Conservation (phyloP, 1,140 invertebrate species). For the Amyelois transitella region DNA sequence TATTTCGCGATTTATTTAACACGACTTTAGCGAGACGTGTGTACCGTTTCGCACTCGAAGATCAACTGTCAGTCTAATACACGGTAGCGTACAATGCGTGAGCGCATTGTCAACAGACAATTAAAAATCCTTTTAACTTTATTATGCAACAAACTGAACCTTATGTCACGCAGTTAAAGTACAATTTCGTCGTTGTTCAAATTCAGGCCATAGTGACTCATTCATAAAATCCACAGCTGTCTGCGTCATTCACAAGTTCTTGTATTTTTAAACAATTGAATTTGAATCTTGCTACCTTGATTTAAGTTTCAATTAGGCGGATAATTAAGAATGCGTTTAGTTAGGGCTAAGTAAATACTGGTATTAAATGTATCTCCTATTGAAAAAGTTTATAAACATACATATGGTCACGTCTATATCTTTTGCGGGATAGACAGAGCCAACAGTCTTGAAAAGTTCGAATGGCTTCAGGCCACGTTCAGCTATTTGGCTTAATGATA, state of each 20-base stretch:
- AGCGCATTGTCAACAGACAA: constrained; percentile 41
- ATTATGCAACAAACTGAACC: neutral
- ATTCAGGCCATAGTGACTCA: constrained; percentile 47
- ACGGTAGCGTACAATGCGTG: constrained; percentile 49
- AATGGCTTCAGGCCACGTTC: too few species aligned
- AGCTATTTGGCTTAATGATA: too few species aligned
- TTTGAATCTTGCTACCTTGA: constrained; percentile 17
- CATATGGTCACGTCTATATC: too few species aligned
- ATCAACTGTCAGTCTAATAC: constrained; percentile 12
- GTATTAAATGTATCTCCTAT: too few species aligned
- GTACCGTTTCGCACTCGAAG: constrained; percentile 27
- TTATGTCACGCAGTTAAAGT: neutral
- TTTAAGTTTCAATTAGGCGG: constrained; percentile 14
- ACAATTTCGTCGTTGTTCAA: neutral
- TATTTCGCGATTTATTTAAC: constrained; percentile 3
- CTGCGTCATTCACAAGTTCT: constrained; percentile 52
- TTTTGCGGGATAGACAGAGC: too few species aligned
- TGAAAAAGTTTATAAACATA: too few species aligned
- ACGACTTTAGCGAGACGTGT: constrained; percentile 11
- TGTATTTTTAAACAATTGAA: constrained; percentile 10
- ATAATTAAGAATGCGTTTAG: neutral
- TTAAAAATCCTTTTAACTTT: neutral
- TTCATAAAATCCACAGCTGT: constrained; percentile 35
- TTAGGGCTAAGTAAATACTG: neutral
- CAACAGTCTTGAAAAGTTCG: too few species aligned